Conservation (phyloP, 2,888 invertebrate genomes). For the Dendrolimus houi region DNA sequence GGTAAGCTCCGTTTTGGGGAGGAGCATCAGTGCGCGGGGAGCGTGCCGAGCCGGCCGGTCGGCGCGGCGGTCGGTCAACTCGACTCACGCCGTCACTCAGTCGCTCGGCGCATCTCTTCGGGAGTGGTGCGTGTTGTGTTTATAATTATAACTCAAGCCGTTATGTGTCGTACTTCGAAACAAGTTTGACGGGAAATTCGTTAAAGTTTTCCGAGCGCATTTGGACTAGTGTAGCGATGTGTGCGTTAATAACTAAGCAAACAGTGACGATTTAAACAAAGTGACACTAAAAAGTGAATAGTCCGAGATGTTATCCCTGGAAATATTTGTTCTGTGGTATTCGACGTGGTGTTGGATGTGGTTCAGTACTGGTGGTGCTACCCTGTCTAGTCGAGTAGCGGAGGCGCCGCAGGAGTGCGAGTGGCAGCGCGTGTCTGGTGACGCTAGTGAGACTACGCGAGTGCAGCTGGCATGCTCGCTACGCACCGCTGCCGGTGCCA, state of each 20-base stretch:
- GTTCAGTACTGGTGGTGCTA: slow-evolving; percentile 53
- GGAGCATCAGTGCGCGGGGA: slow-evolving; percentile 65
- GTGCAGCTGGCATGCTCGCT: slow-evolving; percentile 80
- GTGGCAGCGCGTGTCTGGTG: slow-evolving; percentile 78
- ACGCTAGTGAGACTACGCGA: slow-evolving; percentile 72
- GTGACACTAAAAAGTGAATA: slow-evolving; percentile 69
- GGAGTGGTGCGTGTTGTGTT: slow-evolving; percentile 38
- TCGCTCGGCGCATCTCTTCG: slow-evolving; percentile 47
- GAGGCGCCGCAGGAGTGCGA: slow-evolving; percentile 84
- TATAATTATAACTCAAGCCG: slow-evolving; percentile 44
- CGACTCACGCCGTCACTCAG: slow-evolving; percentile 49
- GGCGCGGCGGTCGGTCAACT: slow-evolving; percentile 43
- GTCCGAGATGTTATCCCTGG: slow-evolving; percentile 64
- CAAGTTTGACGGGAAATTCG: slow-evolving; percentile 75
- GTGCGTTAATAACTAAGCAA: slow-evolving; percentile 53
- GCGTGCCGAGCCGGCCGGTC: slow-evolving; percentile 52
- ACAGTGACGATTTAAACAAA: slow-evolving; percentile 63
- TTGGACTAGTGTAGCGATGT: slow-evolving; percentile 64
- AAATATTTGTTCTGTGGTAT: slow-evolving; percentile 61
- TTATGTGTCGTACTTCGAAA: slow-evolving; percentile 71
- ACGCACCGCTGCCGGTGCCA: slow-evolving; percentile 80
- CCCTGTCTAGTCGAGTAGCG: slow-evolving; percentile 72
- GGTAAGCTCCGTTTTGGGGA: slow-evolving; percentile 57
- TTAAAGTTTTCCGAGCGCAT: slow-evolving; percentile 64
- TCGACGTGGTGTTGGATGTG: slow-evolving; percentile 57